Conservation (phyloP, 1,140 invertebrate genomes). For the Oreohelix idahoensis region DNA sequence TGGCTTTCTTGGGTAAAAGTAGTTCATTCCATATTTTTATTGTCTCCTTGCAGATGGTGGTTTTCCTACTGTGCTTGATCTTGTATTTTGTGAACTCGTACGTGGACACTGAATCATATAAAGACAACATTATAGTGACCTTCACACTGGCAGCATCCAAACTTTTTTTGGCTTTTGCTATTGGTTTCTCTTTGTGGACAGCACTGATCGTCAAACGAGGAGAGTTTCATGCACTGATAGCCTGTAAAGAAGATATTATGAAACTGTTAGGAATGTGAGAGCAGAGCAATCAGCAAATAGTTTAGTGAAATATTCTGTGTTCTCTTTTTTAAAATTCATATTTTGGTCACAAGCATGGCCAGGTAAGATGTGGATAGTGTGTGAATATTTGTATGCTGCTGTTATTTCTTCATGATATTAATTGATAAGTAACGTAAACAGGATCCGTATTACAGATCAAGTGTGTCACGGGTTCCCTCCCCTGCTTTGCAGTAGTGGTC, state of each 20-base stretch:
- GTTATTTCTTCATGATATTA: too few relatives aligned
- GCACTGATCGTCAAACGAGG: constrained; percentile 30
- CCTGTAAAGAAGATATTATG: constrained; percentile 32
- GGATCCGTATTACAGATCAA: too few relatives aligned
- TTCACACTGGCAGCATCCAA: constrained; percentile 9
- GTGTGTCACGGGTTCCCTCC: too few relatives aligned
- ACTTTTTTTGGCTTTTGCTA: constrained; percentile 14
- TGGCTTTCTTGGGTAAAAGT: too few relatives aligned
- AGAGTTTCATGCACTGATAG: constrained; percentile 25
- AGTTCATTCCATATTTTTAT: neutral
- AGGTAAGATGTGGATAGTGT: too few relatives aligned
- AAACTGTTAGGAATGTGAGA: constrained; percentile 22
- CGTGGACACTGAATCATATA: neutral
- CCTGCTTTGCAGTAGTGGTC: too few relatives aligned
- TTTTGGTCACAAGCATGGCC: too few relatives aligned
- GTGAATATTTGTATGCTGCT: too few relatives aligned
- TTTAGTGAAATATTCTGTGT: neutral
- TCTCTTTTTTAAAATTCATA: neutral
- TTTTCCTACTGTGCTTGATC: constrained; percentile 24
- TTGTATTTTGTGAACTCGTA: constrained; percentile 23
- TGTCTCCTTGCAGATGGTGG: constrained; percentile 14
- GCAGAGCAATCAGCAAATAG: neutral
- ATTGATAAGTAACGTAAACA: too few relatives aligned
- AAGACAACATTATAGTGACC: neutral
- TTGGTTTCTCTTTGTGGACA: constrained; percentile 36